These are phyloP conservation scores for Periophthalmus modestus DNA, from an alignment of 2,113 vertebrate genomes.

Conservation along the genomic window DNA sequence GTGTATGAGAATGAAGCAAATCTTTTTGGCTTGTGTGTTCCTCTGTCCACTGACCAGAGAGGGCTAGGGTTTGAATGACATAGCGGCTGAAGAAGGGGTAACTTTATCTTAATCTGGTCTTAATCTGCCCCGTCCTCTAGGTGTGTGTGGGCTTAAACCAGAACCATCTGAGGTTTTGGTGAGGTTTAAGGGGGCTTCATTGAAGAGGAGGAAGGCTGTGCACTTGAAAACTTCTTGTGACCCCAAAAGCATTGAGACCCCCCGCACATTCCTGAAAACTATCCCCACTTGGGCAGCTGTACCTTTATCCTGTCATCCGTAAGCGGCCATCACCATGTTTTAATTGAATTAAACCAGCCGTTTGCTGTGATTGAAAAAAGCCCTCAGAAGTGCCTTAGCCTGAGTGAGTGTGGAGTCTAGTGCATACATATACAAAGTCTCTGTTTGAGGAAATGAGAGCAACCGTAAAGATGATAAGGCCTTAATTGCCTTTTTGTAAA, in stretches of 20 bases:
- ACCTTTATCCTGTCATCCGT: slow-evolving; percentile 42
- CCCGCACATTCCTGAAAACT: slow-evolving; percentile 39
- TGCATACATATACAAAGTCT: slow-evolving; percentile 24
- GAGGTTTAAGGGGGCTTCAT: slow-evolving; percentile 53
- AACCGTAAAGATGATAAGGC: slow-evolving; percentile 64
- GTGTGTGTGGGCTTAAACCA: slow-evolving; percentile 75
- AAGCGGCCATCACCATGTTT: slow-evolving; percentile 60
- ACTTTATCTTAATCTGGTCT: slow-evolving; percentile 82
- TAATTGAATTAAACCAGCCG: slow-evolving; percentile 74
- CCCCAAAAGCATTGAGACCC: slow-evolving; percentile 45
- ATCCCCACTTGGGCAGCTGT: slow-evolving; percentile 42
- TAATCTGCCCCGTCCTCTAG: slow-evolving; percentile 68
- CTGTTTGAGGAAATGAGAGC: slow-evolving; percentile 51
- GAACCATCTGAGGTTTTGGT: slow-evolving; percentile 52
- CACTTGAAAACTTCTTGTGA: slow-evolving; percentile 67
- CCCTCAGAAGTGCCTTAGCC: slow-evolving; percentile 62
- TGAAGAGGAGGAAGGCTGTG: slow-evolving; percentile 57
- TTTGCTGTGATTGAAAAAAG: slow-evolving; percentile 55
- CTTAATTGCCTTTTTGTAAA: slow-evolving; percentile 69
- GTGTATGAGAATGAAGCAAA: slow-evolving; percentile 57
- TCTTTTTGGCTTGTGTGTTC: slow-evolving; percentile 63
- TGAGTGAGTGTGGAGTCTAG: slow-evolving; percentile 26
- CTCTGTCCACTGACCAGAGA: slow-evolving; percentile 50
- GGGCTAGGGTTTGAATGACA: slow-evolving; percentile 71
- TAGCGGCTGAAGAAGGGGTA: slow-evolving; percentile 69